These are phyloP conservation scores for Nycticebus coucang DNA, from an alignment of 2,113 vertebrate genomes.

Conservation along the genomic window DNA sequence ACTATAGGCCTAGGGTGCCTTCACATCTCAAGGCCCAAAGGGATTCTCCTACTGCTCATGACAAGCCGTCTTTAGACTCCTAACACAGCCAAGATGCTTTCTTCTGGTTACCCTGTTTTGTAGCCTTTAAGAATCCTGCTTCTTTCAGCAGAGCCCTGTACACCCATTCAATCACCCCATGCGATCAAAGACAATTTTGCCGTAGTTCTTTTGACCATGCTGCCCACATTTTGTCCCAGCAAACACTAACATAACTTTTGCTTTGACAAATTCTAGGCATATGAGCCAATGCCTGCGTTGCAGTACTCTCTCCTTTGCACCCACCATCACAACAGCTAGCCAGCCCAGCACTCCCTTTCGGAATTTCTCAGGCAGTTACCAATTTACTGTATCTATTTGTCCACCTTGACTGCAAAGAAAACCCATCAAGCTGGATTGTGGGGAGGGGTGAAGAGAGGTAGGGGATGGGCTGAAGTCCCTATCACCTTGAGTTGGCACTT, in stretches of 20 bases:
- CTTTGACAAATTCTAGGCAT: neutral
- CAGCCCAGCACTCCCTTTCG: neutral
- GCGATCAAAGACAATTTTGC: neutral
- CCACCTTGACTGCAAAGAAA: neutral
- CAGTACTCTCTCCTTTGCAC: neutral
- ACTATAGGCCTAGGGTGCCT: neutral
- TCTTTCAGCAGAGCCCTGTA: neutral
- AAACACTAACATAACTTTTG: neutral
- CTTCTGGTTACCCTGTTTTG: neutral
- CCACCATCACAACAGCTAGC: neutral
- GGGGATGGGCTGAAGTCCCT: neutral
- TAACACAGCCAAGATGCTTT: neutral
- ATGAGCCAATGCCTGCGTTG: neutral
- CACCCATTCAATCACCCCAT: neutral
- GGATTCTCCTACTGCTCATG: neutral
- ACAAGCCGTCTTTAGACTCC: neutral
- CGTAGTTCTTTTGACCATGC: neutral
- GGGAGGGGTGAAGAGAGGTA: accelerated
- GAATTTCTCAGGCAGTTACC: neutral
- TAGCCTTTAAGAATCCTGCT: neutral
- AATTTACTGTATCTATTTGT: neutral
- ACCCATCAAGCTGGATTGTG: neutral
- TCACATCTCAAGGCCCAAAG: neutral
- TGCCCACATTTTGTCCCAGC: neutral
- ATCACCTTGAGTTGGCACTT: neutral